Percentiles rank a stretch among this genome's conserved stretches.
Conservation (phyloP, 2,113 vertebrate species). For the Elephantulus edwardii region DNA sequence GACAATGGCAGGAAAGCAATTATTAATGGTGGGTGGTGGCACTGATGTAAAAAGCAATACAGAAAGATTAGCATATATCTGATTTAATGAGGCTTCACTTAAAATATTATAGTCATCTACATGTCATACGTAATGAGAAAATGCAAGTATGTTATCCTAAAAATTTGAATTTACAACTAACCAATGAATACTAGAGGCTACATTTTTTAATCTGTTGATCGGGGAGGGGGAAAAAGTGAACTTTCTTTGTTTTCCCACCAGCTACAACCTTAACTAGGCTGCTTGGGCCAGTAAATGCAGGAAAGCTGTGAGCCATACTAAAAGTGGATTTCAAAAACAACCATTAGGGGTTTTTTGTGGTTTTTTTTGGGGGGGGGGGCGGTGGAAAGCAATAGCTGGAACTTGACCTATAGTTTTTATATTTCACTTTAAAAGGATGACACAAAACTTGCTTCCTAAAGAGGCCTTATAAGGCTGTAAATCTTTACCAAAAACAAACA, state of each 20-base stretch:
- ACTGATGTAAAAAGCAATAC: neutral
- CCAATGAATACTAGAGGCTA: neutral
- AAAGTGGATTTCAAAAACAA: conserved; percentile 34
- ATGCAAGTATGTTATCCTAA: neutral
- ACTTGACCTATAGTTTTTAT: neutral
- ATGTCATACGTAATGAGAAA: neutral
- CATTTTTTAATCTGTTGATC: neutral
- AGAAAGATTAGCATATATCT: neutral
- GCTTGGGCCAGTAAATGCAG: neutral
- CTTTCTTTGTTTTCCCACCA: too few species aligned
- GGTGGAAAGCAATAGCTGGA: neutral
- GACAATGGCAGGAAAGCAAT: neutral
- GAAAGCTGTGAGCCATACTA: neutral
- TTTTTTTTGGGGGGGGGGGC: neutral
- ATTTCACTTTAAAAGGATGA: neutral
- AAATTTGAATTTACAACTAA: neutral
- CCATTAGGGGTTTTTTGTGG: neutral
- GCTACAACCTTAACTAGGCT: neutral
- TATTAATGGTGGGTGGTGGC: neutral
- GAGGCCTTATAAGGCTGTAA: too few species aligned
- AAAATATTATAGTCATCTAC: conserved; percentile 20
- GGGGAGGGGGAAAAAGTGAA: neutral
- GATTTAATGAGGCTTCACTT: conserved; percentile 18
- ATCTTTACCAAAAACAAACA: too few species aligned
- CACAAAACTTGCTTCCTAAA: neutral